Base-by-base conservation (phyloP, 2,113 vertebrate genomes). In the Hippoglossus stenolepis region DNA sequence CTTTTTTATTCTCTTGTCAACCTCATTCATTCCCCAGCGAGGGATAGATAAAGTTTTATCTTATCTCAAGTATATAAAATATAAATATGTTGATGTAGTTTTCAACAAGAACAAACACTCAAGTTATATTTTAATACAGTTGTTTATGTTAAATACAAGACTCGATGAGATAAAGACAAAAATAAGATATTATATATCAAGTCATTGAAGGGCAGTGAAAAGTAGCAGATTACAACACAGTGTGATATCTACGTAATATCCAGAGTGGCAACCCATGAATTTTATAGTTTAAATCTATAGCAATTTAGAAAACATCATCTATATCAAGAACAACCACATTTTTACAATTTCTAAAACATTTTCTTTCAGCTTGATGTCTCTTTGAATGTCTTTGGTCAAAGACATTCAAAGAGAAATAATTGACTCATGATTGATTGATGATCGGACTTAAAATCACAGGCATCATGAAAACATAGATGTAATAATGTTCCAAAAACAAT, bases 121-220 rank as follows among this genome's bases (percentile, higher is more conserved):
- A 6, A 0, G 0, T 1, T 3, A 1, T 23, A 56, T 72, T 75
- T 84, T 85, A 81, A 76, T 82, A 43, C 18, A 62, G 24, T 45
- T 40, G 17, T 77, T 70, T 69, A 75, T 88, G 23, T 73, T 59
- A 67, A 23, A 67, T 71, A 76, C 57, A 85, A 26, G 58, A 66
- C 49, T 31, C 6, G 70, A 75, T 3, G 59, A 45, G 23, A 31
- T 45, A 65, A 66, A 77, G 53, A 51, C 53, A 43, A 60, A 53
- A 58, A 54, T 21, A 66, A 62, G 10, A 24, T 38, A 31, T 40
- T 1, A 70, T 43, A 62, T 24, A 70, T 35, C 0, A 2, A 38
- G 12, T 68, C n/a, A 65, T 31, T 58, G 64, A 57, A 81, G 20
- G 61, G 5, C 10, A 61, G 26, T 60, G 31, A 14, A 61, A 51